Evolutionary conservation across 2,888 invertebrate species (phyloP), one percentile per base, ranked within the genome.

Genomic region (Drosophila differens): DNA sequence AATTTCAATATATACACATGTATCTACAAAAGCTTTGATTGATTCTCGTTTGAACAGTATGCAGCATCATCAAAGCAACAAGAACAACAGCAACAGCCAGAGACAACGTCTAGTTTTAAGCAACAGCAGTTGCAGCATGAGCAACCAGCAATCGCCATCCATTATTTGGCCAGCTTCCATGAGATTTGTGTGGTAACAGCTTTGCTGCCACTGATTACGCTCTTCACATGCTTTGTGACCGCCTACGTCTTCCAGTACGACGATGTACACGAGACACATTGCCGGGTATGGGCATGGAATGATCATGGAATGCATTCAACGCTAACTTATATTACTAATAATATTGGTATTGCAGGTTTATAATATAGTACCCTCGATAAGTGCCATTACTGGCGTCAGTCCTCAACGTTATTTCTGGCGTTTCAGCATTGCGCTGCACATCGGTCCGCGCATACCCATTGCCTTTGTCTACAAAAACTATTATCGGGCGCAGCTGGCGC

Each of bases 231-330:
- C 94, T 97, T 98, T 94, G 94, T 97, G 92, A 97, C 97, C 83
- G 98, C 98, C 77, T 96, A 97, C 93, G 95, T 98, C 93, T 98
- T 97, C 94, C 97, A 98, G 94, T 96, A 96, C 94, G 97, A 98
- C 94, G 97, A 98, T 94, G 97, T 98, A 91, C 98, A 98, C 92
- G 98, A 98, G 95, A 98, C 98, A 83, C 97, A 98, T 94, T 98
- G 98, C 95, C 96, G 96, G 94, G 98, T 98, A 94, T 95, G 96
- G 4, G 6, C 22, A 22, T 35, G 35, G 35, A 35, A 35, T 35
- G 25, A 25, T 4, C 14, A 55, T 37, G 30, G 19, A 32, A 19
- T 25, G 19, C 37, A 28, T 30, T 32, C 0, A 28, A 52, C 32
- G 32, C n/a, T n/a, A 30, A n/a, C 7, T 7, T 14, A 12, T 14